Percentiles rank a stretch among this genome's conserved stretches.
Conservation (phyloP, 2,888 invertebrate genomes). For the Dascillus cervinus region DNA sequence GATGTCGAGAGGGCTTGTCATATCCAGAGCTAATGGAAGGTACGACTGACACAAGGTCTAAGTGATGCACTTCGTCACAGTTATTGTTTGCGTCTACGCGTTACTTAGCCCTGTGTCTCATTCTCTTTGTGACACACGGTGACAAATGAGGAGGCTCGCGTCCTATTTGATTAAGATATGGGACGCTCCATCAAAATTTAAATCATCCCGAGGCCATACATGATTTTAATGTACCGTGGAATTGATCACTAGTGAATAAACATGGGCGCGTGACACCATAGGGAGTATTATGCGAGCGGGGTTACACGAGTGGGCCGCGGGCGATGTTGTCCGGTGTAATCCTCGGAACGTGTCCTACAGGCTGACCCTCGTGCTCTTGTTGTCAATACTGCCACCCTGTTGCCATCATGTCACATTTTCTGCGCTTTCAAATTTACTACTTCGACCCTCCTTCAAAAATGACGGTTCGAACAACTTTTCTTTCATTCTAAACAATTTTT, state of each 20-base stretch:
- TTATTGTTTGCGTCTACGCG: conserved; percentile 33
- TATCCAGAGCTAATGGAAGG: conserved; percentile 35
- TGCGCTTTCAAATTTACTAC: too few species aligned
- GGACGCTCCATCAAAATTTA: too few species aligned
- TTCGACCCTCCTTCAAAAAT: too few species aligned
- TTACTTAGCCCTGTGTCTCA: conserved; percentile 31
- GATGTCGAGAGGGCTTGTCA: conserved; percentile 32
- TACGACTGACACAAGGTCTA: conserved; percentile 34
- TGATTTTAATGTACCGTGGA: conserved; percentile 7
- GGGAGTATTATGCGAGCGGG: conserved; percentile 30
- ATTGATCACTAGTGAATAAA: conserved; percentile 21
- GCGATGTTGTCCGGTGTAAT: conserved; percentile 31
- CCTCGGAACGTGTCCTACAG: conserved; percentile 36
- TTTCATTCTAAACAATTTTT: too few species aligned
- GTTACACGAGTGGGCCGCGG: conserved; percentile 22
- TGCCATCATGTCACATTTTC: conserved; percentile 31
- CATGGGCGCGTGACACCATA: conserved; percentile 28
- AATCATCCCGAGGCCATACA: background rate
- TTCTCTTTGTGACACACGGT: conserved; percentile 27
- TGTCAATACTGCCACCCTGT: conserved; percentile 34
- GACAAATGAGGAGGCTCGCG: conserved; percentile 36
- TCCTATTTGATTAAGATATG: background rate
- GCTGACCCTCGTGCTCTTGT: conserved; percentile 35
- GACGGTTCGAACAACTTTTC: too few species aligned
- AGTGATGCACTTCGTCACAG: conserved; percentile 34